Conservation (phyloP, 2,797 vertebrate species). For the Danio albolineatus region DNA sequence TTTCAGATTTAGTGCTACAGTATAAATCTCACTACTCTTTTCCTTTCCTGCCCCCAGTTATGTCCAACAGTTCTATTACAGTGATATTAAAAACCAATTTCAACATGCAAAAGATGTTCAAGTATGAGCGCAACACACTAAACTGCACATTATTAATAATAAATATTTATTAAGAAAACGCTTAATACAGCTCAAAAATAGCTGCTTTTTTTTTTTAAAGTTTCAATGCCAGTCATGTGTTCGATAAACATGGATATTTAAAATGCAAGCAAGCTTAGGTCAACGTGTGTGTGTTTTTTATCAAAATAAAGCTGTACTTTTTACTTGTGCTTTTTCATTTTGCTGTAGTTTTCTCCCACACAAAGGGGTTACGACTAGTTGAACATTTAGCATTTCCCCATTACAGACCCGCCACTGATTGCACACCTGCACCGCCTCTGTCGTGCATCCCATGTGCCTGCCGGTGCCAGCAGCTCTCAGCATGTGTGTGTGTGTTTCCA, state of each 20-base stretch:
- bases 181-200: background rate
- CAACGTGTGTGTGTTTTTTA: background rate
- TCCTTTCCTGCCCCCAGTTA: background rate
- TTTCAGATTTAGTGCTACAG: too few relatives aligned
- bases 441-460: conserved; percentile 22
- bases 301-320: background rate
- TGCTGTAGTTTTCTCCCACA: background rate
- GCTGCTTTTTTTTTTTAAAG: background rate
- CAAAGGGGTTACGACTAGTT: background rate
- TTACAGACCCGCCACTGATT: conserved; percentile 22
- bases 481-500: conserved; percentile 20
- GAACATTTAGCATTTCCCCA: conserved; percentile 17
- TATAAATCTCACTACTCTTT: too few relatives aligned
- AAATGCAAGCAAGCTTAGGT: background rate
- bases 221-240: background rate
- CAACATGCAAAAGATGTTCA: background rate
- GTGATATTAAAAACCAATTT: background rate
- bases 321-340: background rate
- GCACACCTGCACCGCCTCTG: conserved; percentile 27
- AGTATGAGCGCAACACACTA: background rate
- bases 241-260: background rate
- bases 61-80: background rate
- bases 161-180: background rate
- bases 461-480: conserved; percentile 33
- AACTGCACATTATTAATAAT: background rate